Base-by-base conservation (phyloP, 2,113 vertebrate species). In the Sphaerodactylus townsendi region DNA sequence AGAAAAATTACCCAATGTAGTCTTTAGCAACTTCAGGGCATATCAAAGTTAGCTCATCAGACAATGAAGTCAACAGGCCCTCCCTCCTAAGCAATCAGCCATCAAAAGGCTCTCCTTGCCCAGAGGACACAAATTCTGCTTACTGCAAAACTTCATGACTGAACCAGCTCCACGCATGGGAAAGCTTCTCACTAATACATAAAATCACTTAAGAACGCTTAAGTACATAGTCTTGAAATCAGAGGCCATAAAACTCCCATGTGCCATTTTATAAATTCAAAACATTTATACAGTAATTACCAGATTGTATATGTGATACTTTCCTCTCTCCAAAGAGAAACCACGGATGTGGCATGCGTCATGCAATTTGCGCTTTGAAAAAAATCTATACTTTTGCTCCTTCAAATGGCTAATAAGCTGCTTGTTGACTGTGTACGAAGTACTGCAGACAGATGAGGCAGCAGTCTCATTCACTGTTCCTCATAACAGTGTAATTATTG, bases 91-190 rank as follows among this genome's bases (percentile, higher is more conserved):
- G 69, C 80, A 79, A 84, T 35, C 2, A 89, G 82, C 83, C 88
- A 90, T 41, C 35, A 56, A 70, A n/a, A 48, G 25, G 30, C 65
- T 84, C 89, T 91, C 89, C 85, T 88, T 30, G 90, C 92, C 90
- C 91, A 91, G 79, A 68, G 89, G 90, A 92, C 11, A 93, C 35
- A 28, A 92, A 91, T 93, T 92, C 3, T 92, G 92, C 91, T 92
- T 91, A 86, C 86, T 82, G 50, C 79, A 30, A 74, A 88, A 44
- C 85, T 91, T 86, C 82, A 59, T 86, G 86, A 81, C 92, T 85
- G 74, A 90, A 88, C 2, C 6, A 83, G 85, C 76, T 59, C 50
- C 78, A 89, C 84, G 82, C 90, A 88, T 75, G 89, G 91, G 84
- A 90, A 89, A 89, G 81, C 83, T 90, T 91, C 81, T 93, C 87